Base-by-base conservation (phyloP, 1,140 invertebrate genomes). In the Theocolax elegans region DNA sequence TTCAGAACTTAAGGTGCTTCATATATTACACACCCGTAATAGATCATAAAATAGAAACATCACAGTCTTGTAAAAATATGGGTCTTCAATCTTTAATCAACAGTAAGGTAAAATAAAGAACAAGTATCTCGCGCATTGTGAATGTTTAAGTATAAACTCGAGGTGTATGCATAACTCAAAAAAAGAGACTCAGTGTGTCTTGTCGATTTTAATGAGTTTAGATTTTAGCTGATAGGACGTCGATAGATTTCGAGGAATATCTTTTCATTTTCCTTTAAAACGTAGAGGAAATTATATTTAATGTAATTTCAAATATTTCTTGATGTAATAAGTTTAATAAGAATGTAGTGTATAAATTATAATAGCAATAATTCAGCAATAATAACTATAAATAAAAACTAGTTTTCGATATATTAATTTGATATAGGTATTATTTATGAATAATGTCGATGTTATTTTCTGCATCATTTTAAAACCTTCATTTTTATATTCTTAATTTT, bases 11-110 rank as follows among this genome's bases (percentile, higher is more conserved):
- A 15, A 56, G 1, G 25, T 13, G 17, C 17, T 17, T 58, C 19
- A 51, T 12, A 54, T 56, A n/a, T 23, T 67, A 31, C 17, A 17
- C 35, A 46, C 54, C 2, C 40, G 2, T 48, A 27, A 53, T 79
- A 79, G 72, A 79, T 81, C 76, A 76, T 79, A 80, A 79, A 79
- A n/a, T n/a, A n/a, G n/a, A 80, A 81, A 80, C 72, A 79, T 81
- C 78, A 80, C 80, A 80, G 79, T 81, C 76, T 75, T 56, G 51
- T 49, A 40, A 64, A 71, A 58, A 38, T 40, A 48, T 58, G 59
- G 38, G 38, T n/a, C 53, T 65, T 25, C 10, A 53, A 27, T 25
- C 21, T 19, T 35, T 9, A 21, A 49, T 38, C 12, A 12, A 38
- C 49, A 17, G 40, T 23, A 53, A 21, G 38, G 31, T 19, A 23